phyloP scores from a whole-genome alignment of 2,797 vertebrate species.

The Acipenser ruthenus region DNA sequence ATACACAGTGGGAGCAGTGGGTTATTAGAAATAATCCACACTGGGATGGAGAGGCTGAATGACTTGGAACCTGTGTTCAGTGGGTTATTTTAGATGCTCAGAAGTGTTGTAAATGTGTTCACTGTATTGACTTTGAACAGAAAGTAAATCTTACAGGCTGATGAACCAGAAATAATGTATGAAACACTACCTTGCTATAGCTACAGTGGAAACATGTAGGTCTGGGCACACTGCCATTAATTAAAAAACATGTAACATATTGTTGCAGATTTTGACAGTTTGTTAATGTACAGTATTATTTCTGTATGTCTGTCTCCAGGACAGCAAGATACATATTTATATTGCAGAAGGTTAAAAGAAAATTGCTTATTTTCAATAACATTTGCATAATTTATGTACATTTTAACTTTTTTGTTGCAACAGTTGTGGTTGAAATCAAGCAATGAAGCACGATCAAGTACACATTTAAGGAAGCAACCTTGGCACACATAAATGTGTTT shows the following conservation, averaged over 20 bases:
- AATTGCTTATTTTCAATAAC: too few species aligned
- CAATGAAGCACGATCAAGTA: constrained; percentile 8
- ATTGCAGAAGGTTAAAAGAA: too few species aligned
- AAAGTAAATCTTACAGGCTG: background rate
- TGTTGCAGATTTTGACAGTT: background rate
- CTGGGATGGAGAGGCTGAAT: constrained; percentile 29
- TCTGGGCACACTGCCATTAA: background rate
- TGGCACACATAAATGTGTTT: constrained; percentile 17
- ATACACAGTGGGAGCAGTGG: constrained; percentile 15
- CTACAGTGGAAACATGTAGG: background rate
- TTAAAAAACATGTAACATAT: background rate
- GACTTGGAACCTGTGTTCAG: constrained; percentile 18
- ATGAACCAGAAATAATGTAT: background rate
- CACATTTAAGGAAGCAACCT: constrained; percentile 7
- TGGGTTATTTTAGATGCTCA: constrained; percentile 11
- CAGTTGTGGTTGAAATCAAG: too few species aligned
- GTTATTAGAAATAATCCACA: constrained; percentile 42
- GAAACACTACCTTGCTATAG: background rate
- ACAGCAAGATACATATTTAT: too few species aligned
- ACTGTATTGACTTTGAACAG: background rate
- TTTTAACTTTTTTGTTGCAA: too few species aligned
- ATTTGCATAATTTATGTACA: too few species aligned
- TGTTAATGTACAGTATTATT: too few species aligned
- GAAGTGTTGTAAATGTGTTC: background rate
- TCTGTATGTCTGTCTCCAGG: too few species aligned